phyloP scores from a whole-genome alignment of 2,113 vertebrate genomes.

The Callionymus lyra region DNA sequence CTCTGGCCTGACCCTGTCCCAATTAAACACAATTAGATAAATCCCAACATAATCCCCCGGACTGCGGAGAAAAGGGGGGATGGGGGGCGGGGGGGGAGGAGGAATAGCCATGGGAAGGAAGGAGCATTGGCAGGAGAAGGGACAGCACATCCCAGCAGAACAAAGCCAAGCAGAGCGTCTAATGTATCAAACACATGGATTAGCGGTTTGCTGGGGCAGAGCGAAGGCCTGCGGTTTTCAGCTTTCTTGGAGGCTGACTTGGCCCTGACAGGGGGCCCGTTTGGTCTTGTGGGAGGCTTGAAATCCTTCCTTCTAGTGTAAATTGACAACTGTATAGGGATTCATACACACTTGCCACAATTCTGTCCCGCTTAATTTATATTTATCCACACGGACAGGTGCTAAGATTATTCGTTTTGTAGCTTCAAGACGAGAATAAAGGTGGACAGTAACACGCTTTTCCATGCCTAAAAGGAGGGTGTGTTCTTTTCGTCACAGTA shows the following conservation, averaged over 20 bases:
- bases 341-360: conserved; percentile 56
- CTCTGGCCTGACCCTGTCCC: conserved; percentile 51
- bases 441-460: too few species aligned
- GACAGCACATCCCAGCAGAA: conserved; percentile 55
- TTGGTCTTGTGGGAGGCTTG: conserved; percentile 57
- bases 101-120: conserved; percentile 41
- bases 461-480: too few species aligned
- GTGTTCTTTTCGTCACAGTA: too few species aligned
- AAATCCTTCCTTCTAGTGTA: too few species aligned
- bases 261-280: conserved; percentile 42
- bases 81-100: conserved; percentile 13
- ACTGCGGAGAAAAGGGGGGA: conserved; percentile 41
- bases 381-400: conserved; percentile 51
- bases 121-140: conserved; percentile 53
- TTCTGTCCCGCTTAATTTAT: conserved; percentile 43
- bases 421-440: too few species aligned
- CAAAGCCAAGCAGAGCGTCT: conserved; percentile 60
- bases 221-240: conserved; percentile 58
- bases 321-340: conserved; percentile 61
- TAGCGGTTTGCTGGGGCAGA: conserved; percentile 62
- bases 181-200: conserved; percentile 75
- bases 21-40: conserved; percentile 72
- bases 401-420: too few species aligned
- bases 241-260: conserved; percentile 56
- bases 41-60: conserved; percentile 61